Evolutionary conservation across 2,888 invertebrate genomes (phyloP), one percentile per base, ranked within the genome.

Genomic region (Adineta ricciae): DNA sequence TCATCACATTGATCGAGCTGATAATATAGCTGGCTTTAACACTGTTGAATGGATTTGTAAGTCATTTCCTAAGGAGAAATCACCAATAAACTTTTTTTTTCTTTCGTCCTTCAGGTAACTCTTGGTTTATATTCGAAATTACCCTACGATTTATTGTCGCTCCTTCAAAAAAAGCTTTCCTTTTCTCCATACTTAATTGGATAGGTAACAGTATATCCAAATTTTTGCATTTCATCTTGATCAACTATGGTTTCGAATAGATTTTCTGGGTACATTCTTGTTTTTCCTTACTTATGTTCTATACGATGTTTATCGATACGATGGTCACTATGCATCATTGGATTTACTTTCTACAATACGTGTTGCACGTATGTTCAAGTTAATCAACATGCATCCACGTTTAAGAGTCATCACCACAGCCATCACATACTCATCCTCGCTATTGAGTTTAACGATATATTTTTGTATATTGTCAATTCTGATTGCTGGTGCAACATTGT

Each of bases 41-140:
- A n/a, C 24, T n/a, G n/a, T 78, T 41, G 41, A 78, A 78, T 78
- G 78, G 78, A 78, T 14, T n/a, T 78, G 78, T 78, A 64, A 64
- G 27, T 32, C 19, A 50, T 16, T 50, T 19, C 5, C 19, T 50
- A 50, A 14, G 14, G 49, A 49, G 49, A 49, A 49, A 50, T 46
- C 46, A 8, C 11, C 11, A 46, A 46, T 46, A 46, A 46, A 46
- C 11, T 46, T 8, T 46, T 46, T 46, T 11, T 8, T 46, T 46
- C 11, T 50, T 50, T 50, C 19, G 3, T 16, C 4, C 32, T 27
- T n/a, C 32, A 64, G 64, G 64, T 64, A 78, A 78, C 41, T 52
- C 86, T 54, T 86, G 86, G 86, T 86, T 86, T 83, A 50, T 46
- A 50, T 56, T 86, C 21, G 86, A 86, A 56, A 54, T 86, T 3